phyloP scores from a whole-genome alignment of 2,797 vertebrate species.

The Pseudotriccus pelzelni region DNA sequence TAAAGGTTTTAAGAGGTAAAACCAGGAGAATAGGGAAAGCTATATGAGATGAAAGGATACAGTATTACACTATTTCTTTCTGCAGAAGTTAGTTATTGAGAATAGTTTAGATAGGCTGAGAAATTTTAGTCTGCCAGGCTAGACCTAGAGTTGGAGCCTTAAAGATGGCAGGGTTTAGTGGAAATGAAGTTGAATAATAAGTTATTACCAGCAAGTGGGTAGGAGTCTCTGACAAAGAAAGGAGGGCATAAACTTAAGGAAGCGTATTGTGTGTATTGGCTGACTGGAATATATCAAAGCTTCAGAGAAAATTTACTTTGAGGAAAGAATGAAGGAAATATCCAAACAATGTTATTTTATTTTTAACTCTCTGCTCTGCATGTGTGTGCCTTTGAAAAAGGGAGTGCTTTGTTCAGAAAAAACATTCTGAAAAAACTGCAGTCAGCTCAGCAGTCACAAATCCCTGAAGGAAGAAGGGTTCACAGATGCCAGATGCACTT shows the following conservation, averaged over 20 bases:
- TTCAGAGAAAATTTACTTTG: background rate
- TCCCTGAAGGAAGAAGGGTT: slow-evolving; percentile 35
- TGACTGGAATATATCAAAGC: background rate
- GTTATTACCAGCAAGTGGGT: background rate
- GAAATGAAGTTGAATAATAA: background rate
- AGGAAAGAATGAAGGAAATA: background rate
- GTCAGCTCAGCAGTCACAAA: slow-evolving; percentile 18
- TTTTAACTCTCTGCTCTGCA: slow-evolving; percentile 38
- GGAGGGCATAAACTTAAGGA: background rate
- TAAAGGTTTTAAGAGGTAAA: background rate
- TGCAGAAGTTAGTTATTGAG: background rate
- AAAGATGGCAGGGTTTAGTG: background rate
- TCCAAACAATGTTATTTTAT: slow-evolving; percentile 25
- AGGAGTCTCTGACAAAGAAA: background rate
- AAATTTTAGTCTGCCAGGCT: background rate
- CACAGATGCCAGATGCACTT: slow-evolving; percentile 51
- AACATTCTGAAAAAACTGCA: background rate
- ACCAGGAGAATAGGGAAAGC: background rate
- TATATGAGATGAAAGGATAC: background rate
- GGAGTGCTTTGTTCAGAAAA: slow-evolving; percentile 27
- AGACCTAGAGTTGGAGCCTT: background rate
- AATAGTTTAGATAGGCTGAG: background rate
- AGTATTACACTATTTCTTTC: background rate
- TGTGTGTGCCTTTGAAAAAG: slow-evolving; percentile 39
- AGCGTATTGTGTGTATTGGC: background rate